Percentiles rank a stretch among this genome's conserved stretches.
These are phyloP conservation scores for Odontocolon sp. DNA, from an alignment of 2,888 invertebrate species.

Conservation along the genomic window DNA sequence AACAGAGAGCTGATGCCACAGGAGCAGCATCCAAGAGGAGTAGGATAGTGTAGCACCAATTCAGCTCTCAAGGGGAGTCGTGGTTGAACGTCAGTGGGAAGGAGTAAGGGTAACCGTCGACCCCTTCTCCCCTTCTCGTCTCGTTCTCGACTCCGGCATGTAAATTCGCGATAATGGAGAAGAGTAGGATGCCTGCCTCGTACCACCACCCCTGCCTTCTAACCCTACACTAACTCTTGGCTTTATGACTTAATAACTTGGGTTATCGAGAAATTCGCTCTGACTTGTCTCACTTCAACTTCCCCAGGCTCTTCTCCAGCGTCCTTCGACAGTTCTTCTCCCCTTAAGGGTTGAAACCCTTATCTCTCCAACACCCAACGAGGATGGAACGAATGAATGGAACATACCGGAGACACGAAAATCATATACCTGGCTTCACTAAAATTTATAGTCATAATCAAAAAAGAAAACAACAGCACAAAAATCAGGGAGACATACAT, in stretches of 20 bases:
- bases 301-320: constrained; percentile 20
- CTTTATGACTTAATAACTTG: constrained; percentile 81
- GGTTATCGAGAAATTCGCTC: constrained; percentile 79
- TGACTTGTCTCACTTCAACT: constrained; percentile 64
- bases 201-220: constrained; percentile 54
- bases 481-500: too few relatives aligned
- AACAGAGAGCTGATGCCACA: constrained; percentile 11
- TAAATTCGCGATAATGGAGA: constrained; percentile 79
- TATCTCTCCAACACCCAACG: constrained; percentile 22
- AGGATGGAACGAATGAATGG: constrained; percentile 14
- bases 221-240: constrained; percentile 74
- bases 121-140: constrained; percentile 64
- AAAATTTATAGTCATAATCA: too few relatives aligned
- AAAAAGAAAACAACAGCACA: too few relatives aligned
- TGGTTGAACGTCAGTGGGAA: constrained; percentile 28
- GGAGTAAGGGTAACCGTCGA: constrained; percentile 53
- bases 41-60: not conserved
- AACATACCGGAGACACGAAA: not conserved
- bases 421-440: not conserved
- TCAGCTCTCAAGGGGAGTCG: constrained; percentile 2
- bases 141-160: constrained; percentile 70
- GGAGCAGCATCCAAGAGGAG: not conserved
- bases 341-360: constrained; percentile 47
- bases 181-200: constrained; percentile 64
- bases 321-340: constrained; percentile 31